Evolutionary conservation across 2,888 invertebrate genomes (phyloP), one percentile per base, ranked within the genome.

Genomic region (Phorcus lineatus): DNA sequence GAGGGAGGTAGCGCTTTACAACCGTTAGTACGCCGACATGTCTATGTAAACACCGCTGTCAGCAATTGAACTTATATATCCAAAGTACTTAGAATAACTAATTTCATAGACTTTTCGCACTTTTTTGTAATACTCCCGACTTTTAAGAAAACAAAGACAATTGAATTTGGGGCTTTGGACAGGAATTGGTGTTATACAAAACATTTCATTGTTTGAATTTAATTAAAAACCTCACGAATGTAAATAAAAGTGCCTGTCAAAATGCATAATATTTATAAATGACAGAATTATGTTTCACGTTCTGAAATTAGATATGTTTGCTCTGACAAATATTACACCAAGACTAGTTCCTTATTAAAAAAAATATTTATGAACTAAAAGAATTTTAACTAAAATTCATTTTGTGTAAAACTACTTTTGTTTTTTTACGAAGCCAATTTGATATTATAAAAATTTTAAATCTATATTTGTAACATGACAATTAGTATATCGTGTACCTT

Each of bases 1-100:
- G 55, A 57, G 67, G 66, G 79, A 53, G 74, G 19, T 74, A 57
- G 55, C 40, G 74, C 55, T 79, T 74, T 54, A 74, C 53, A 74
- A 70, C 79, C 31, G 53, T 79, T 74, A 53, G 76, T 9, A 24
- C 28, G 16, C n/a, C 54, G 76, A 53, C 24, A 55, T 76, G 53
- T 76, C 76, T 76, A 54, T 36, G 54, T 55, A 54, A 76, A 76
- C 28, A 36, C 28, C 28, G 55, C 31, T 76, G 55, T 36, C 54
- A 76, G 76, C 76, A 76, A 55, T 76, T 40, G 76, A 55, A 31
- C 17, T 31, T 55, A 55, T 53, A 28, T 22, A 17, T 31, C 24
- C 70, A 55, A 55, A 76, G 31, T 55, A 55, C 76, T 55, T 55
- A 31, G n/a, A 76, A 54, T 76, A 76, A 53, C 55, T n/a, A 52